Base-by-base conservation (phyloP, 1,140 invertebrate genomes). In the Pentalonia nigronervosa region DNA sequence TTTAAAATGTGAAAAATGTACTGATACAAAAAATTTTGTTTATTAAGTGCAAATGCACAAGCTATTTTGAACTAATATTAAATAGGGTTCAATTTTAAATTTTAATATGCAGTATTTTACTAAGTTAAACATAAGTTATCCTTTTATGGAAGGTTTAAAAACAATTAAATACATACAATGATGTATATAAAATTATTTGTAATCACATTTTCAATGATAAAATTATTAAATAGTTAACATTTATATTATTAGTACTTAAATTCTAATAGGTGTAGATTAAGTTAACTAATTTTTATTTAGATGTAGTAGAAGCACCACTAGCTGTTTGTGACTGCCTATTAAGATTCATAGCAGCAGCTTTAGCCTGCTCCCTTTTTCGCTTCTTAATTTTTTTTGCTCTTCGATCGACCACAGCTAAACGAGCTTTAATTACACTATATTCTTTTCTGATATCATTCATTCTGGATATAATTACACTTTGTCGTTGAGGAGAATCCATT, bases 391-490 rank as follows among this genome's bases (percentile, higher is more conserved):
- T 91, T 83, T 91, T 91, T 25, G 25, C 21, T 17, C 90, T 91
- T 36, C 67, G 17, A 30, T 91, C 47, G 36, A 91, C 20, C 11
- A 91, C 45, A 50, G 21, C 2, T 30, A 91, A 25, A 14, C 90
- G 90, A 34, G 1, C 17, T 83, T 91, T 91, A 2, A 91, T n/a
- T 20, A 48, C 0, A 20, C 23, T 9, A 81, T 81, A 91, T 76
- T 91, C 90, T 91, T 50, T 91, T 36, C 90, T 30, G 11, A 91
- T 7, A 34, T 91, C 90, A 83, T 91, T 83, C 11, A 91, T 91
- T 91, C 4, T 91, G 4, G 67, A 20, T 36, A 83, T 36, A 36
- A 83, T 83, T 0, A 91, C 2, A 25, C 45, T 45, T 91, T 91
- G 90, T 25, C 90, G 30, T 91, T 91, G 90, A 25, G 25, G 3